Conservation (phyloP, 2,888 invertebrate species). For the Tetramorium bicarinatum region DNA sequence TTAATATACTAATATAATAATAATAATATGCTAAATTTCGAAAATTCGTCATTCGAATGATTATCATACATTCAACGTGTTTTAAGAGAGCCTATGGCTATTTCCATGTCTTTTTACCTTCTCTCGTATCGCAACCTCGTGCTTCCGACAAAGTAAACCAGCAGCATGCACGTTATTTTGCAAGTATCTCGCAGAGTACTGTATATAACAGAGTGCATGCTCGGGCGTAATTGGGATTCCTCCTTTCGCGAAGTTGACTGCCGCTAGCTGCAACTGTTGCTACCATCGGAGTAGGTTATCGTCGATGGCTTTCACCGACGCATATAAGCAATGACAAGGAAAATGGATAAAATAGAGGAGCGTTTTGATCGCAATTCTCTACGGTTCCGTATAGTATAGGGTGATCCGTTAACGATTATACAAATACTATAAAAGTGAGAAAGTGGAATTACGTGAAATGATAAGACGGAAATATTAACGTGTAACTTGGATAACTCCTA, state of each 20-base stretch:
- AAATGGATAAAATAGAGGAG: constrained; percentile 49
- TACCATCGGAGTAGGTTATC: constrained; percentile 69
- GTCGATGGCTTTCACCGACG: constrained; percentile 68
- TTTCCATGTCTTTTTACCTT: neutral
- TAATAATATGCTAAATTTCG: neutral
- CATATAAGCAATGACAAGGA: constrained; percentile 65
- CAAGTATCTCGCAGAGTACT: constrained; percentile 58
- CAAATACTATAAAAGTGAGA: constrained; percentile 6
- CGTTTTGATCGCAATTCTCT: constrained; percentile 18
- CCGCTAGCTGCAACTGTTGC: constrained; percentile 65
- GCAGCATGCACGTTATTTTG: constrained; percentile 57
- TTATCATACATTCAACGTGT: neutral
- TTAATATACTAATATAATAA: neutral
- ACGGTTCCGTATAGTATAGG: neutral
- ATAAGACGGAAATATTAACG: neutral
- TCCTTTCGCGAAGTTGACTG: constrained; percentile 59
- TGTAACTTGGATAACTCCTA: neutral
- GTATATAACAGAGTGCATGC: constrained; percentile 58
- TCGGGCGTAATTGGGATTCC: constrained; percentile 70
- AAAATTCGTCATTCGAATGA: neutral
- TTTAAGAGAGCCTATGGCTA: neutral
- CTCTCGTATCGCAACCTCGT: constrained; percentile 44
- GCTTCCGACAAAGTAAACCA: constrained; percentile 70
- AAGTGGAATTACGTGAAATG: constrained; percentile 5
- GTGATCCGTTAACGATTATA: constrained; percentile 9